Evolutionary conservation across 2,113 vertebrate genomes (phyloP).

Genomic region (Sterrhoptilus dennistouni): DNA sequence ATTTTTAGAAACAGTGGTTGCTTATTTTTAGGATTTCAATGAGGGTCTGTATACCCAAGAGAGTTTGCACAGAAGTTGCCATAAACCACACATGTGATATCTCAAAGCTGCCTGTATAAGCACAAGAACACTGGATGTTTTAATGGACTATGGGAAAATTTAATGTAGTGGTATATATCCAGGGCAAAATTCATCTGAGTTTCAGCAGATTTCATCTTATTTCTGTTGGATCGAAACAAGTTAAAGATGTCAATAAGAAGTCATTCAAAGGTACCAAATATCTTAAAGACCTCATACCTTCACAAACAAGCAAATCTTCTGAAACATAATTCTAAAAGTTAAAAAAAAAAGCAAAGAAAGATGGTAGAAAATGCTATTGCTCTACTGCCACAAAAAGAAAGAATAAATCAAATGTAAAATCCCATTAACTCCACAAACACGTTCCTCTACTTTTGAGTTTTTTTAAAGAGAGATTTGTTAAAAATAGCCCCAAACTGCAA

Average conservation of each 20-base stretch:
- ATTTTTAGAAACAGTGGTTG: neutral
- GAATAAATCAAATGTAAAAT: neutral
- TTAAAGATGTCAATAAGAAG: neutral
- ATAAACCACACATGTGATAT: neutral
- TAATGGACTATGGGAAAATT: neutral
- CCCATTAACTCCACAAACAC: neutral
- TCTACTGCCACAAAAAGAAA: neutral
- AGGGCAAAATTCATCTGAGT: neutral
- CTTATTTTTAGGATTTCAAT: neutral
- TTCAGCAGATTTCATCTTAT: neutral
- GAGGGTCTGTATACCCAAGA: neutral
- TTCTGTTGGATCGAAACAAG: neutral
- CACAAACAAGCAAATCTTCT: neutral
- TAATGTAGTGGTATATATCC: neutral
- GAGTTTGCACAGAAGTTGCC: neutral
- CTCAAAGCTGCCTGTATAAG: neutral
- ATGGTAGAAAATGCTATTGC: neutral
- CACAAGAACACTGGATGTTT: neutral
- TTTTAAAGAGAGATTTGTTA: neutral
- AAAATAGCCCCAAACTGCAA: neutral
- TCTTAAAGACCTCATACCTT: neutral
- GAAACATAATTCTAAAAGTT: neutral
- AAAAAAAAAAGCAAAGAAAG: neutral
- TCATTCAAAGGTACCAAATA: neutral
- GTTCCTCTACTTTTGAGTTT: neutral